Conservation (phyloP, 2,797 vertebrate species). For the Podarcis lilfordi region DNA sequence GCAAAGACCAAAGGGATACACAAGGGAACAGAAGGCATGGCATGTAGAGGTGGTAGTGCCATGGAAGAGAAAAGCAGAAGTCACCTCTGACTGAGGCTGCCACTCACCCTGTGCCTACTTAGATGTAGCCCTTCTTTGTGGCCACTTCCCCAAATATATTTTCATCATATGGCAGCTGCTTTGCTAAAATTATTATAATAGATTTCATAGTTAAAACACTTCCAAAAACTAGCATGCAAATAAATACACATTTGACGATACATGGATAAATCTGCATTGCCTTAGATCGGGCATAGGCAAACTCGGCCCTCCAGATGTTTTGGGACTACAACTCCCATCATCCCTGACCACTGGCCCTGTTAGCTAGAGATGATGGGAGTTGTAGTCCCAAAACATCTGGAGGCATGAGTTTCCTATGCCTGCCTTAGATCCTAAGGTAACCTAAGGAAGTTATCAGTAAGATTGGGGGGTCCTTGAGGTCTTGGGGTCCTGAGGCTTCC, state of each 20-base stretch:
- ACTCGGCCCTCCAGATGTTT: no score
- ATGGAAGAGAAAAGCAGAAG: not conserved
- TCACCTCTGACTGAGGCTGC: no score
- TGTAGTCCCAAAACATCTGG: no score
- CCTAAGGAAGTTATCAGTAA: not conserved
- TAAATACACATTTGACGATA: not conserved
- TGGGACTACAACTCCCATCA: no score
- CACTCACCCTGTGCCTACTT: not conserved
- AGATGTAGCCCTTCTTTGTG: not conserved
- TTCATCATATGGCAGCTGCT: not conserved
- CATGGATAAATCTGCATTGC: not conserved
- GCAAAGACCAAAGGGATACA: not conserved
- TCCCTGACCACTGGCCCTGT: no score
- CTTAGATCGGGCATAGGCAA: no score
- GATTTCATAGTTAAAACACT: not conserved
- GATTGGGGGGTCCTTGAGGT: no score
- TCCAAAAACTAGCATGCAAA: not conserved
- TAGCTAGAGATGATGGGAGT: no score
- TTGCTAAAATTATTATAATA: not conserved
- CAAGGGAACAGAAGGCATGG: not conserved
- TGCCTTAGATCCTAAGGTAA: not conserved
- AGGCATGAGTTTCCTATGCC: no score
- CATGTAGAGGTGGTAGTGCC: not conserved
- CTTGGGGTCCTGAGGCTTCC: no score
- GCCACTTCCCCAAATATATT: not conserved